Percentiles rank a stretch among this genome's conserved stretches.
phyloP scores from a whole-genome alignment of 2,113 vertebrate genomes.

The Oceanites oceanicus region DNA sequence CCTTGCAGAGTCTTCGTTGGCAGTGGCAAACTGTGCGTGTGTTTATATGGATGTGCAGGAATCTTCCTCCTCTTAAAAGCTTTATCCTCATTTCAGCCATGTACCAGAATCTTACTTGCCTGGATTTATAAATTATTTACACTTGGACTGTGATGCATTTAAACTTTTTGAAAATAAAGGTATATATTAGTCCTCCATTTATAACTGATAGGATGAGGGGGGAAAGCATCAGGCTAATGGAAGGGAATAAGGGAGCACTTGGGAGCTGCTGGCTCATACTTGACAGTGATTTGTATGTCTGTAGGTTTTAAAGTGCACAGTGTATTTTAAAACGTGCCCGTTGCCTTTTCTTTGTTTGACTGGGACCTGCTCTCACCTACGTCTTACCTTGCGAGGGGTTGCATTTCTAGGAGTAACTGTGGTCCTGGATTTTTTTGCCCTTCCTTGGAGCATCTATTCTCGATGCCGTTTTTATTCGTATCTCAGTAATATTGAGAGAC shows the following conservation, averaged over 20 bases:
- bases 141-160: constrained; percentile 50
- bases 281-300: constrained; percentile 72
- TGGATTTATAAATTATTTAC: constrained; percentile 67
- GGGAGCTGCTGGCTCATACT: constrained; percentile 57
- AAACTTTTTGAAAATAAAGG: constrained; percentile 47
- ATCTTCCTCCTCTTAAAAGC: constrained; percentile 14
- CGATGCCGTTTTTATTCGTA: neutral
- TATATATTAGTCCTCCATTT: constrained; percentile 56
- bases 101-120: neutral
- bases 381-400: neutral
- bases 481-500: neutral
- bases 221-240: constrained; percentile 61
- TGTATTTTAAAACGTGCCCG: neutral
- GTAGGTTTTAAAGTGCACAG: constrained; percentile 38
- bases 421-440: neutral
- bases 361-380: neutral
- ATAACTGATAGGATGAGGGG: constrained; percentile 46
- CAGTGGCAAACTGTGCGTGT: neutral
- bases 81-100: neutral
- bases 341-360: constrained; percentile 15
- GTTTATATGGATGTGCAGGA: neutral
- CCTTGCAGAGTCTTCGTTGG: neutral
- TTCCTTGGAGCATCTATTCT: neutral
- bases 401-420: neutral
- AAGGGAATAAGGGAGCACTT: constrained; percentile 56